Base-by-base conservation (phyloP, 2,888 invertebrate genomes). In the Drosophila aldrichi region DNA sequence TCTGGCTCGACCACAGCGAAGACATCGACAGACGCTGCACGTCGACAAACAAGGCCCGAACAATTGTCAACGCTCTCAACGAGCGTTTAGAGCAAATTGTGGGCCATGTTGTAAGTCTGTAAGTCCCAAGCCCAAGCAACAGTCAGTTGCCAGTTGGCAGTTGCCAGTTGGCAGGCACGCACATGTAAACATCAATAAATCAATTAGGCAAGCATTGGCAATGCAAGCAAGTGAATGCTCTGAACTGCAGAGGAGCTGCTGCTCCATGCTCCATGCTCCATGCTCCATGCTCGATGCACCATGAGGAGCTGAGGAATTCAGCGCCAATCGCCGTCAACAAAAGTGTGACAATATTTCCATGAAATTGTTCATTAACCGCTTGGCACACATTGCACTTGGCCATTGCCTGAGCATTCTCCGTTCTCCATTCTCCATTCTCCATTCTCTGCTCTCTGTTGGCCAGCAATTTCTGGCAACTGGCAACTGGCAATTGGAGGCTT, bases 151-250 rank as follows among this genome's bases (percentile, higher is more conserved):
- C 25, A 25, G 25, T 25, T 25, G 6, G 7, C 25, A 22, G 22
- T 46, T 46, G 46, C 8, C 25, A 22, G 71, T 78, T 79, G 77
- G 75, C 79, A 79, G 85, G 89, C 91, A 88, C 85, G 91, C 82
- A 89, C 89, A 91, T 86, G 91, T 91, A 92, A 91, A 91, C 92
- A 92, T 91, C 91, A 91, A 91, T 91, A 91, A 92, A 91, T 92
- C 92, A 92, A 92, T 91, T 91, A 91, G 86, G 86, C 86, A 86
- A 90, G 83, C 86, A 90, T 86, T 85, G 85, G 76, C 82, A 73
- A 69, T 65, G 65, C 66, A 79, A 71, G 81, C 84, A 82, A 88
- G 88, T 79, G 82, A 85, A 79, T 85, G 88, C 68, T 67, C 65
- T 29, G 18, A 22, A 9, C n/a, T 32, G 20, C 56, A 69, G 70